phyloP scores from a whole-genome alignment of 2,113 vertebrate genomes.

The Microtus oregoni region DNA sequence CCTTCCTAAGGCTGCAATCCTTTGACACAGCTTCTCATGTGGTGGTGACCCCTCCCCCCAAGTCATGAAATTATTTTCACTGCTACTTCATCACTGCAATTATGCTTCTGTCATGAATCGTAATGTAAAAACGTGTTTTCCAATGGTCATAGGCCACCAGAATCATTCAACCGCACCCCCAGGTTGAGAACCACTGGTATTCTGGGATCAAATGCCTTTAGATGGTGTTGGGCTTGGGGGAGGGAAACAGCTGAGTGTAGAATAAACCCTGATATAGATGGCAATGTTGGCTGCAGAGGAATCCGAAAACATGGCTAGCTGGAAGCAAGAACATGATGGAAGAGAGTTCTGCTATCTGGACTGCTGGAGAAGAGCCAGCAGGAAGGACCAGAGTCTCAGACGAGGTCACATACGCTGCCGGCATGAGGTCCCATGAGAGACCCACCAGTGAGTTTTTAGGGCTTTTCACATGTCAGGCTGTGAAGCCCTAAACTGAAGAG shows the following conservation, averaged over 20 bases:
- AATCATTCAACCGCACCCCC: not conserved
- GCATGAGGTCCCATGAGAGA: not conserved
- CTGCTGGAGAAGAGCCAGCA: not conserved
- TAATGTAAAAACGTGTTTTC: not conserved
- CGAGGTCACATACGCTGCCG: rapidly evolving
- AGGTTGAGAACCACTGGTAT: not conserved
- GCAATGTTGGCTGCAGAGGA: rapidly evolving
- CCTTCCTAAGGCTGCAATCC: no score
- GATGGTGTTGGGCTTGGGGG: rapidly evolving
- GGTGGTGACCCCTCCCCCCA: not conserved
- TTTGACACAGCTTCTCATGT: not conserved
- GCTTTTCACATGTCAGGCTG: not conserved
- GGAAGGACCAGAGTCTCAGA: not conserved
- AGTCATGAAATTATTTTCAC: not conserved
- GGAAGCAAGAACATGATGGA: rapidly evolving
- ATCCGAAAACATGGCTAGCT: rapidly evolving
- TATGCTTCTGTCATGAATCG: not conserved
- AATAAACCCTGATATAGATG: rapidly evolving
- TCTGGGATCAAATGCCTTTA: not conserved
- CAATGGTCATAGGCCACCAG: not conserved
- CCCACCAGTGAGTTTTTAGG: not conserved
- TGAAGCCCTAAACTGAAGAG: not conserved
- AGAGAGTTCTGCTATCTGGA: rapidly evolving
- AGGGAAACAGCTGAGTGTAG: rapidly evolving
- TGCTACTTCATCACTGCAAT: not conserved